phyloP scores from a whole-genome alignment of 2,888 invertebrate genomes.

The Macaria liturata region DNA sequence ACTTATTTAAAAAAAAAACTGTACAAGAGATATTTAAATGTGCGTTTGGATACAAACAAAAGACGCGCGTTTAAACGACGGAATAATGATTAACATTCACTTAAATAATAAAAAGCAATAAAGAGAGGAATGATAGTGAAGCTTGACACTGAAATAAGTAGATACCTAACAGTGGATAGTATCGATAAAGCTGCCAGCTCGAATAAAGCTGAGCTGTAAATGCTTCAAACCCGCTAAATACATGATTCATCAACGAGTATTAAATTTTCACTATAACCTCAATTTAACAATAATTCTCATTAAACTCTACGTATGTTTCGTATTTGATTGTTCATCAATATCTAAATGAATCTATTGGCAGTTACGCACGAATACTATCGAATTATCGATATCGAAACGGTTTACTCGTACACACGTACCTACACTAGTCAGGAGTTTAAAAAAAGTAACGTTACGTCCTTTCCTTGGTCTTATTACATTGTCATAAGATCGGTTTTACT shows the following conservation, averaged over 20 bases:
- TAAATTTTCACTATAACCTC: constrained; percentile 79
- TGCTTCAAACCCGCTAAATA: constrained; percentile 54
- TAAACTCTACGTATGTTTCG: constrained; percentile 68
- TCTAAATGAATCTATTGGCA: constrained; percentile 73
- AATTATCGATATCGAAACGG: constrained; percentile 44
- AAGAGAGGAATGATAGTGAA: constrained; percentile 46
- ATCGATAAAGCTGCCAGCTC: constrained; percentile 29
- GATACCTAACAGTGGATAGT: constrained; percentile 13
- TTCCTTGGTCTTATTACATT: constrained; percentile 24
- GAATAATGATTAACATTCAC: constrained; percentile 28
- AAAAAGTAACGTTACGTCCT: constrained; percentile 23
- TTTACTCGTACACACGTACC: constrained; percentile 27
- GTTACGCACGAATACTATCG: constrained; percentile 54
- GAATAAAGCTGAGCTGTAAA: constrained; percentile 45
- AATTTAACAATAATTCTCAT: constrained; percentile 73
- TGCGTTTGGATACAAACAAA: constrained; percentile 52
- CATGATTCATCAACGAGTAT: constrained; percentile 73
- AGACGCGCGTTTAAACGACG: constrained; percentile 31
- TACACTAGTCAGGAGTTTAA: constrained; percentile 6
- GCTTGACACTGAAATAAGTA: constrained; percentile 27
- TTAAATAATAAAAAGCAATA: constrained; percentile 30
- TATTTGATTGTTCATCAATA: constrained; percentile 57
- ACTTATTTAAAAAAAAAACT: constrained; percentile 41
- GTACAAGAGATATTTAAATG: constrained; percentile 58
- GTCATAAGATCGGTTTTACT: neutral